Evolutionary conservation across 2,797 vertebrate species (phyloP).

Genomic region (Anguilla pacifica): DNA sequence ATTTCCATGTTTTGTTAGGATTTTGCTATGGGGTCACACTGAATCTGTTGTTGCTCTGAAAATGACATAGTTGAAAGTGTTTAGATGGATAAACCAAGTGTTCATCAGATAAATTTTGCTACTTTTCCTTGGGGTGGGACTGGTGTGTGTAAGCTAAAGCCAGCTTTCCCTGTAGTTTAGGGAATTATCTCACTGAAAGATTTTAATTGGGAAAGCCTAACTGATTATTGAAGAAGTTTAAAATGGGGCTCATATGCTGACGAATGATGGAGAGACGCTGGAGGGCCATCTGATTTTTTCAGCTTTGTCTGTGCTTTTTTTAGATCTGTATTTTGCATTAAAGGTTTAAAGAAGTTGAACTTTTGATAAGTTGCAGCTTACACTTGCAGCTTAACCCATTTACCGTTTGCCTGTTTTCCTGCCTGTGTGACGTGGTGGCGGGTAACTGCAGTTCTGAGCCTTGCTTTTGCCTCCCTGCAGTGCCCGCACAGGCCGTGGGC

Average conservation of each 20-base stretch:
- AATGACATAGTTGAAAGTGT: background rate
- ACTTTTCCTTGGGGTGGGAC: background rate
- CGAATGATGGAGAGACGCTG: too few species aligned
- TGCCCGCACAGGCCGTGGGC: constrained; percentile 95
- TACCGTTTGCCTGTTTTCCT: background rate
- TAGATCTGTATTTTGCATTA: background rate
- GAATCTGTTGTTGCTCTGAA: too few species aligned
- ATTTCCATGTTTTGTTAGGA: background rate
- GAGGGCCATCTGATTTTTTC: too few species aligned
- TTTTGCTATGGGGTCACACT: background rate
- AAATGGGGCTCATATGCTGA: background rate
- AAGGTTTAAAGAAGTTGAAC: background rate
- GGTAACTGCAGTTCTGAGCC: background rate
- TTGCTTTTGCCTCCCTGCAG: constrained; percentile 59
- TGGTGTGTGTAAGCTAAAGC: background rate
- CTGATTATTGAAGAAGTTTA: background rate
- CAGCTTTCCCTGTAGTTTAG: background rate
- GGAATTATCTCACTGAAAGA: background rate
- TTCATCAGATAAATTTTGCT: background rate
- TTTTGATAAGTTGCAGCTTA: background rate
- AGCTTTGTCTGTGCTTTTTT: background rate
- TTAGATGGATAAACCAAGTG: background rate
- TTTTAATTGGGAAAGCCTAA: background rate
- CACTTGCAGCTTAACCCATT: background rate
- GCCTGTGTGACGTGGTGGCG: background rate